Evolutionary conservation across 1,140 invertebrate species (phyloP), one percentile per base, ranked within the genome.

Genomic region (Trichogramma pretiosum): DNA sequence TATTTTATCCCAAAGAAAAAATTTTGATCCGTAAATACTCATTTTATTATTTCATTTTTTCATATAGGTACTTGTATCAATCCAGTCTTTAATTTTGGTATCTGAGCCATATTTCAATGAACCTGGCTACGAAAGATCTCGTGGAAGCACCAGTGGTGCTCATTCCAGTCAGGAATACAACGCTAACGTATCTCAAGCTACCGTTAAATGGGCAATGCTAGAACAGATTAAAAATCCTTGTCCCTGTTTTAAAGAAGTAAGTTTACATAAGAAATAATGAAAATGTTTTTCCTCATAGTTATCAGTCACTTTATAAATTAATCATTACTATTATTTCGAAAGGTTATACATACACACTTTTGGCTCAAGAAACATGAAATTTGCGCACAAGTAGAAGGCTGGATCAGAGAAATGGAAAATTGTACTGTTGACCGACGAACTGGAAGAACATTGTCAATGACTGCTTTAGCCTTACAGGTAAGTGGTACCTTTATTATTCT

Each of bases 31-130:
- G 28, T 14, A 34, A 13, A 30, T 21, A 18, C 48, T 32, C 26
- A 45, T n/a, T n/a, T n/a, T n/a, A n/a, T n/a, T n/a, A 21, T 44
- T 46, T 47, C 30, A 42, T 44, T 18, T 45, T 55, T 49, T 48
- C 42, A 53, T 57, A 40, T 56, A 89, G 84, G 91, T 98, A 30
- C 75, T 98, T 57, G 91, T 97, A 11, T 95, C 92, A 26, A 97
- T 98, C 60, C 93, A 98, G 71, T 94, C 89, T 17, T 73, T 98
- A 50, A 98, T 98, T 62, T 74, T 98, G 51, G 93, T 96, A 13
- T 84, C 87, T 28, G 93, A 98, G 68, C 94, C 94, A 8, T 98
- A 97, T 70, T 98, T 97, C 72, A 98, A 98, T 73, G 94, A 98
- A 70, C 94, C 94, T 18, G 93, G 93, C 18, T 97, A 94, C 71